Conservation (phyloP, 2,113 vertebrate genomes). For the Peromyscus californicus region DNA sequence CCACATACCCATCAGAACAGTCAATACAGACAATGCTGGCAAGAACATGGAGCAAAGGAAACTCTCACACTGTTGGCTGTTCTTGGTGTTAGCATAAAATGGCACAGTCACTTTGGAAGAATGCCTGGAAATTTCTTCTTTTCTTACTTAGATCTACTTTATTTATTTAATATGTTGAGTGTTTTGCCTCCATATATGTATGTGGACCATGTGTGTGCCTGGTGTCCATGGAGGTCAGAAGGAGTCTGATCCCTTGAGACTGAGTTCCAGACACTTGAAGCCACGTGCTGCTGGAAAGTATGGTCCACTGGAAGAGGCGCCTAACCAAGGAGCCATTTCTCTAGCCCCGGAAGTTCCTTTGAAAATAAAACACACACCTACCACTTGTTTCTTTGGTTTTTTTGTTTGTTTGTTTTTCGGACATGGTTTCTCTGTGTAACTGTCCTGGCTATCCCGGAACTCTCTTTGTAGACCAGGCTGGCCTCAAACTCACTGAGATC, state of each 20-base stretch:
- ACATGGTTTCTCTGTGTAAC: too few relatives aligned
- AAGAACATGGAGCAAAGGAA: background rate
- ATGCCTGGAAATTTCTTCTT: background rate
- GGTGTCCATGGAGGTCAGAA: background rate
- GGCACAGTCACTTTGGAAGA: slow-evolving; percentile 4
- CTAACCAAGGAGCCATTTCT: background rate
- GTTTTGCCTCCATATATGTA: background rate
- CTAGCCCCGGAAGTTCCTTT: background rate
- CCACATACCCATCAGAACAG: background rate
- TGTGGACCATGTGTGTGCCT: background rate
- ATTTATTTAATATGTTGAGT: background rate
- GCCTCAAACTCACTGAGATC: too few relatives aligned
- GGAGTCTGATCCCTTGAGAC: background rate
- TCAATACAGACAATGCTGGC: background rate
- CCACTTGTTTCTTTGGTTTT: background rate
- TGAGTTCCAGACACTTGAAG: background rate
- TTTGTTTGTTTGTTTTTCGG: background rate
- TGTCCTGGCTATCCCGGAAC: too few relatives aligned
- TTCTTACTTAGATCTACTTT: background rate
- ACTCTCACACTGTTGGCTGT: background rate
- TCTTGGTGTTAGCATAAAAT: background rate
- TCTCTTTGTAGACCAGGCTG: too few relatives aligned
- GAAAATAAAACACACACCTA: slow-evolving; percentile 10
- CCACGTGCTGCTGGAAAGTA: background rate
- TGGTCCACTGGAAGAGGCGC: too few relatives aligned